A percentile compares a stretch with the other conserved stretches of the same genome.
These are phyloP conservation scores for Drosophila arizonae DNA, from an alignment of 1,140 invertebrate species.

Conservation along the genomic window DNA sequence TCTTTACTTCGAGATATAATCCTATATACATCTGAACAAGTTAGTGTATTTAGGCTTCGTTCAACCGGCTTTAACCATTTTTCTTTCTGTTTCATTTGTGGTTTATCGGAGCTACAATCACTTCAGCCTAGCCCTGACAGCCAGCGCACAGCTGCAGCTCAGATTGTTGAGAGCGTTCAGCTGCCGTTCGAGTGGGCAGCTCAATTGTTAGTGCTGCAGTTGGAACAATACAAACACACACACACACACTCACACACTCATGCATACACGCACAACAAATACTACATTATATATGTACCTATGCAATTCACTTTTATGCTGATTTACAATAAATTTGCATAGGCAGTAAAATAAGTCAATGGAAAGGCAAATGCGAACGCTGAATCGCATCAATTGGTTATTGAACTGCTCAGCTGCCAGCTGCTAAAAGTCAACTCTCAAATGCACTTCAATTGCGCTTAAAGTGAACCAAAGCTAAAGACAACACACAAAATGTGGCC, in stretches of 20 bases:
- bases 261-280: slow-evolving; percentile 6
- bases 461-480: slow-evolving; percentile 11
- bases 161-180: slow-evolving; percentile 33
- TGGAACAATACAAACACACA: slow-evolving; percentile 15
- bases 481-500: slow-evolving; percentile 13
- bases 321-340: slow-evolving; percentile 53
- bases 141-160: slow-evolving; percentile 46
- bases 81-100: slow-evolving; percentile 4
- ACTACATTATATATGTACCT: slow-evolving; percentile 25
- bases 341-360: slow-evolving; percentile 24
- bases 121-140: slow-evolving; percentile 71
- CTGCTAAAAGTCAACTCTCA: neutral
- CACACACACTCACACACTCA: neutral
- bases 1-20: too few relatives aligned
- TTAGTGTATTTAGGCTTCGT: neutral
- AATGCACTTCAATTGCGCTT: slow-evolving; percentile 5
- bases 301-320: slow-evolving; percentile 73
- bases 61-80: neutral
- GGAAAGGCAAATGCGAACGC: slow-evolving; percentile 40
- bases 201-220: slow-evolving; percentile 45
- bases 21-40: neutral
- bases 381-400: slow-evolving; percentile 66
- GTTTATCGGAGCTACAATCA: slow-evolving; percentile 45
- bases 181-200: slow-evolving; percentile 42
- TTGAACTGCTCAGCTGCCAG: slow-evolving; percentile 47